These are phyloP conservation scores for Gnathonemus echidnorhynchus DNA, from an alignment of 2,113 vertebrate species.

Conservation along the genomic window DNA sequence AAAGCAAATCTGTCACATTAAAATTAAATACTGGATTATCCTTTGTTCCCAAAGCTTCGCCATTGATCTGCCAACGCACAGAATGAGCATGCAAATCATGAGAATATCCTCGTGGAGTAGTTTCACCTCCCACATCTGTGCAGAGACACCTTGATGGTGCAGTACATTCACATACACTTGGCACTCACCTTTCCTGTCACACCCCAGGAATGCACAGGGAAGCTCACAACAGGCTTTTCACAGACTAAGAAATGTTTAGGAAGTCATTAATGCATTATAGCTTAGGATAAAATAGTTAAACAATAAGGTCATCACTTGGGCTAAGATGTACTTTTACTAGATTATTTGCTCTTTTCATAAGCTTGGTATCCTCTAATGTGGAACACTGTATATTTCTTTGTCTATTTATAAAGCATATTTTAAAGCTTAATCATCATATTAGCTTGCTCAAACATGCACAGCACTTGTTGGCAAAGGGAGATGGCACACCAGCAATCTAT, in stretches of 20 bases:
- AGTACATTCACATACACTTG: not conserved
- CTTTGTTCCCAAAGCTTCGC: not conserved
- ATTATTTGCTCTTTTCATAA: not conserved
- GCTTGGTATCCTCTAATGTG: not conserved
- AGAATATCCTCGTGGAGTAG: not conserved
- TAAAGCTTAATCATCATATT: not conserved
- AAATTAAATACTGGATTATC: not conserved
- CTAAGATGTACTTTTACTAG: not conserved
- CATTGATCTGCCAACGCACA: not conserved
- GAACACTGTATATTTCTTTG: not conserved
- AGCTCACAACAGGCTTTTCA: not conserved
- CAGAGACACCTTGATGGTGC: not conserved
- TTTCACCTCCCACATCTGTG: not conserved
- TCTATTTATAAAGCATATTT: not conserved
- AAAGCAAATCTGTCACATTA: not conserved
- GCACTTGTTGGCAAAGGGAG: not conserved
- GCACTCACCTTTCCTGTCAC: not conserved
- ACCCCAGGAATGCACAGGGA: not conserved
- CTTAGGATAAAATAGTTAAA: not conserved
- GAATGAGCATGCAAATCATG: not conserved
- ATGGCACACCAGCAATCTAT: not conserved
- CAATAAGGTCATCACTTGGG: not conserved
- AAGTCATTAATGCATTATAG: not conserved
- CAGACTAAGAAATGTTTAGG: not conserved
- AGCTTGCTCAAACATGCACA: not conserved